These are phyloP conservation scores for Agonopterix subpropinquella DNA, from an alignment of 2,888 invertebrate species.

Conservation along the genomic window DNA sequence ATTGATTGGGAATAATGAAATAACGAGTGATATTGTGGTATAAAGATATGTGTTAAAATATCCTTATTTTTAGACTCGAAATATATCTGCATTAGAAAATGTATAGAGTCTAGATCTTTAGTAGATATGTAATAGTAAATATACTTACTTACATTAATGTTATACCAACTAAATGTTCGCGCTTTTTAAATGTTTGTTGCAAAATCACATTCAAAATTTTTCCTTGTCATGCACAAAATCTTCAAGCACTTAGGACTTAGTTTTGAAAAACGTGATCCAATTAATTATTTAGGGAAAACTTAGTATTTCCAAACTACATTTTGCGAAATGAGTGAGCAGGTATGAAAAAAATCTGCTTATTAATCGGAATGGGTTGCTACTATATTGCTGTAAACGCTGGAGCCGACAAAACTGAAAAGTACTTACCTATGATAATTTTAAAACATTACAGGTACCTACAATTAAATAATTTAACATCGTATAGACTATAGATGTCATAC, in stretches of 20 bases:
- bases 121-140: conserved; percentile 13
- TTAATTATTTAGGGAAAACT: no score
- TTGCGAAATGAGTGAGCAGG: no score
- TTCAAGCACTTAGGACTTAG: conserved; percentile 26
- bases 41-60: conserved; percentile 37
- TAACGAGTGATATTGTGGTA: conserved; percentile 42
- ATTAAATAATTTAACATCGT: no score
- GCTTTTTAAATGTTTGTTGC: conserved; percentile 41
- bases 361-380: no score
- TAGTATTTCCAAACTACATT: no score
- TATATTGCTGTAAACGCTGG: no score
- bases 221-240: conserved; percentile 26
- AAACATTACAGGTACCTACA: no score
- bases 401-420: no score
- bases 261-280: conserved; percentile 3
- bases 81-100: conserved; percentile 49
- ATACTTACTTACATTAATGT: no score
- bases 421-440: no score
- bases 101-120: conserved; percentile 35
- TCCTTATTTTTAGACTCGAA: conserved; percentile 58
- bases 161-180: conserved; percentile 12
- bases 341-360: no score
- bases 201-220: conserved; percentile 18
- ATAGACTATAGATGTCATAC: no score
- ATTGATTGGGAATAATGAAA: conserved; percentile 25